A percentile compares a stretch with the other conserved stretches of the same genome.
Evolutionary conservation across 2,888 invertebrate genomes (phyloP).

Genomic region (Cosmia pyralina): DNA sequence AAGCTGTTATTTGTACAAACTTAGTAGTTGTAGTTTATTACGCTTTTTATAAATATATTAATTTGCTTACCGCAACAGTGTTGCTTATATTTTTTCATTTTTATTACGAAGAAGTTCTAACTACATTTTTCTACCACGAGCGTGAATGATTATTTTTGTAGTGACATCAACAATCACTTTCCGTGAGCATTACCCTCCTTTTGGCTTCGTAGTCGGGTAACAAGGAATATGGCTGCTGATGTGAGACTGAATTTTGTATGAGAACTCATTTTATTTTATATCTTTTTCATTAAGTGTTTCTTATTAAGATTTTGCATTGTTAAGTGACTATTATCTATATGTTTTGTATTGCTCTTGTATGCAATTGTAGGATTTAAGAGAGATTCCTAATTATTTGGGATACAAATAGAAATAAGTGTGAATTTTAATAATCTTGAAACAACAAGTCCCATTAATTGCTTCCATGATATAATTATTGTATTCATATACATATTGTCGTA

Average conservation of each 20-base stretch:
- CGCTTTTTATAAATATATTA: slow-evolving; percentile 70
- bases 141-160: slow-evolving; percentile 66
- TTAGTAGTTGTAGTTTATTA: slow-evolving; percentile 65
- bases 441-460: slow-evolving; percentile 85
- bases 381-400: slow-evolving; percentile 63
- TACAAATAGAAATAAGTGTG: slow-evolving; percentile 60
- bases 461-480: slow-evolving; percentile 83
- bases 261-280: slow-evolving; percentile 50
- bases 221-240: slow-evolving; percentile 75
- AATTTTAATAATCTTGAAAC: slow-evolving; percentile 69
- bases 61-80: slow-evolving; percentile 52
- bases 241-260: slow-evolving; percentile 75
- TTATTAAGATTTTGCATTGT: slow-evolving; percentile 62
- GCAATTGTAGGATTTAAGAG: slow-evolving; percentile 63
- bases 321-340: slow-evolving; percentile 44
- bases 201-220: slow-evolving; percentile 56
- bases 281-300: slow-evolving; percentile 59
- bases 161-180: slow-evolving; percentile 78
- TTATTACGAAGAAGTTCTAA: slow-evolving; percentile 41
- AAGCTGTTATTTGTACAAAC: slow-evolving; percentile 67
- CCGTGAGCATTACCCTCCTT: slow-evolving; percentile 42
- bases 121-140: slow-evolving; percentile 65
- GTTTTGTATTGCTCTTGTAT: slow-evolving; percentile 67
- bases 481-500: slow-evolving; percentile 84
- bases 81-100: slow-evolving; percentile 52